Conservation (phyloP, 2,888 invertebrate genomes). For the Tortrix viridana region DNA sequence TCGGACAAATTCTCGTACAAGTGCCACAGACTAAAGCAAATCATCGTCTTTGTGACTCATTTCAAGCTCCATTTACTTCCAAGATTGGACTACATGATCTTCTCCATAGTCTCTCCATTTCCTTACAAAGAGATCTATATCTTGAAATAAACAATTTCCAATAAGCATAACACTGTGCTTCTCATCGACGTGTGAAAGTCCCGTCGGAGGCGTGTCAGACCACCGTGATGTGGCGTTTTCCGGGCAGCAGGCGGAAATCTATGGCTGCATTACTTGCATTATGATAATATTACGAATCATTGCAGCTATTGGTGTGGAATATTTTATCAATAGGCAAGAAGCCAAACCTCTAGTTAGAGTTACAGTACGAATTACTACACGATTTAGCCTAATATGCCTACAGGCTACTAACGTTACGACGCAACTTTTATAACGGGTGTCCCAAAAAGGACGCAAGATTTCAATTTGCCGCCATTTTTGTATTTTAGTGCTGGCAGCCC, state of each 20-base stretch:
- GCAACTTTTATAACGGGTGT: too few relatives aligned
- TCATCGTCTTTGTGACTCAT: too few relatives aligned
- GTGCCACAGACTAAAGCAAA: too few relatives aligned
- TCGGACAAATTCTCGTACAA: too few relatives aligned
- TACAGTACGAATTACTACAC: too few relatives aligned
- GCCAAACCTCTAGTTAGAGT: too few relatives aligned
- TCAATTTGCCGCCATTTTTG: too few relatives aligned
- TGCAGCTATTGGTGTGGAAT: slow-evolving; percentile 7
- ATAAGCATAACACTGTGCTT: slow-evolving; percentile 20
- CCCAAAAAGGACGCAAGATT: too few relatives aligned
- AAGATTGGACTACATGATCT: background rate
- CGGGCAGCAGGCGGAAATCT: slow-evolving; percentile 24
- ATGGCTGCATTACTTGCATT: slow-evolving; percentile 26
- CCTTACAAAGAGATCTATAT: background rate
- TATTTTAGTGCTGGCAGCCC: too few relatives aligned
- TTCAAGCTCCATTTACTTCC: too few relatives aligned
- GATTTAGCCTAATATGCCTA: too few relatives aligned
- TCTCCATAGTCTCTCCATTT: background rate
- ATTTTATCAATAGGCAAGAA: background rate
- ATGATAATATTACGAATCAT: slow-evolving; percentile 3
- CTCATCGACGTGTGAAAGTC: slow-evolving; percentile 34
- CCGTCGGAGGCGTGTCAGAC: slow-evolving; percentile 27
- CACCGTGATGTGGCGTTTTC: slow-evolving; percentile 33
- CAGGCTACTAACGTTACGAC: too few relatives aligned
- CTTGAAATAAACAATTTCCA: slow-evolving; percentile 11